Conservation (phyloP, 2,797 vertebrate genomes). For the Amniataba percoides region DNA sequence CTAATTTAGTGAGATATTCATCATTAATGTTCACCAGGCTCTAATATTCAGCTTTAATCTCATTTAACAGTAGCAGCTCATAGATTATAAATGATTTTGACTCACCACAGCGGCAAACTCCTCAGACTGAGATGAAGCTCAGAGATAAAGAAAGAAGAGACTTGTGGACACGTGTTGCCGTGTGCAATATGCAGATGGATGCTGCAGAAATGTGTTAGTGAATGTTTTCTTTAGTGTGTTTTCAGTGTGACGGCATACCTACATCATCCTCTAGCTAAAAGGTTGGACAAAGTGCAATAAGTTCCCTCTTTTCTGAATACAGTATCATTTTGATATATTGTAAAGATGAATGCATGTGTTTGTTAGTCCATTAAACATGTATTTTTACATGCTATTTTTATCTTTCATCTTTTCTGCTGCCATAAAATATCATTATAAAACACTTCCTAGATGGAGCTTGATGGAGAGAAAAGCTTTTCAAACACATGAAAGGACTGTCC, state of each 20-base stretch:
- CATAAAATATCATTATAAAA: neutral
- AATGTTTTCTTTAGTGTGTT: neutral
- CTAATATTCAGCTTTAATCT: constrained; percentile 29
- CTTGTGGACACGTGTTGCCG: neutral
- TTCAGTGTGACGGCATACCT: neutral
- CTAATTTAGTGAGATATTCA: constrained; percentile 10
- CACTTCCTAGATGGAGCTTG: neutral
- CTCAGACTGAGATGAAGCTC: constrained; percentile 8
- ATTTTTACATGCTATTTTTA: constrained; percentile 27
- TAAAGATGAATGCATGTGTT: neutral
- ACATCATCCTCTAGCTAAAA: neutral
- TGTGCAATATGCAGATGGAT: neutral
- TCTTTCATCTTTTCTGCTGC: neutral
- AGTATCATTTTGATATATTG: constrained; percentile 4
- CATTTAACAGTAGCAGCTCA: constrained; percentile 15
- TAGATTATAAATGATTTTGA: constrained; percentile 28
- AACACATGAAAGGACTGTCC: neutral
- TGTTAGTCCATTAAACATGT: constrained; percentile 24
- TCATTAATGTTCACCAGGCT: constrained; percentile 29
- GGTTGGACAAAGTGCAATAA: constrained; percentile 53
- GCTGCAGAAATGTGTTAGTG: neutral
- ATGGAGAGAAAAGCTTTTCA: neutral
- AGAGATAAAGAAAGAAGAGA: constrained; percentile 10
- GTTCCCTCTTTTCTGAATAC: neutral
- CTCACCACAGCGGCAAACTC: constrained; percentile 2